phyloP scores from a whole-genome alignment of 2,797 vertebrate species.

The Enteromius afrohamiltoni region DNA sequence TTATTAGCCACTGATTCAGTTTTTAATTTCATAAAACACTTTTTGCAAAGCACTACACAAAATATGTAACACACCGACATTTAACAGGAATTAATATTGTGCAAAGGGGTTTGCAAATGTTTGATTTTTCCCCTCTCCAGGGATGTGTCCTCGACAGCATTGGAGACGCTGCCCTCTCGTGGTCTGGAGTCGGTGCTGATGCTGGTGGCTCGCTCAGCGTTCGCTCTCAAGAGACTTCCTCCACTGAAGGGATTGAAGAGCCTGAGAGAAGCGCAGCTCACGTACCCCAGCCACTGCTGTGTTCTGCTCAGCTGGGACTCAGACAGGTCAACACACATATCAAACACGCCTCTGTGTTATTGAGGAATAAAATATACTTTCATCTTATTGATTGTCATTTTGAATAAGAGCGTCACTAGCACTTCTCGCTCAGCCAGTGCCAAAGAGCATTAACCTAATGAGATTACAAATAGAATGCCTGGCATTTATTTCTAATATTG shows the following conservation, averaged over 20 bases:
- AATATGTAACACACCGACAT: too few species aligned
- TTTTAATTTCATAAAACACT: too few species aligned
- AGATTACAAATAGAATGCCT: not conserved
- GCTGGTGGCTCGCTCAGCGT: constrained; percentile 81
- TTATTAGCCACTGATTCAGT: too few species aligned
- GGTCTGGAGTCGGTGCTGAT: constrained; percentile 84
- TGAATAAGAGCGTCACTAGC: not conserved
- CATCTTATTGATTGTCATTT: not conserved
- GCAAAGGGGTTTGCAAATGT: too few species aligned
- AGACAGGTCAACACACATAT: constrained; percentile 75
- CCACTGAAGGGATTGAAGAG: constrained; percentile 80
- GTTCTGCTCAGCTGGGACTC: constrained; percentile 79
- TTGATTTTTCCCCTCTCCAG: constrained; percentile 63
- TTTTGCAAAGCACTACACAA: too few species aligned
- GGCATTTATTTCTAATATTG: not conserved
- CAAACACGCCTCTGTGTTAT: not conserved
- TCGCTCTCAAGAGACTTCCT: constrained; percentile 84
- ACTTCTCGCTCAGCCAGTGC: not conserved
- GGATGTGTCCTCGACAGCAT: constrained; percentile 84
- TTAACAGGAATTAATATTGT: too few species aligned
- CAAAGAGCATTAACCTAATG: not conserved
- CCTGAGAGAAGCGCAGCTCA: constrained; percentile 83
- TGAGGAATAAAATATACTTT: not conserved
- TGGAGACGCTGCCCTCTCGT: constrained; percentile 79
- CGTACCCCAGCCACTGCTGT: constrained; percentile 91